Evolutionary conservation across 2,888 invertebrate genomes (phyloP).

Genomic region (Folsomia manolachei): DNA sequence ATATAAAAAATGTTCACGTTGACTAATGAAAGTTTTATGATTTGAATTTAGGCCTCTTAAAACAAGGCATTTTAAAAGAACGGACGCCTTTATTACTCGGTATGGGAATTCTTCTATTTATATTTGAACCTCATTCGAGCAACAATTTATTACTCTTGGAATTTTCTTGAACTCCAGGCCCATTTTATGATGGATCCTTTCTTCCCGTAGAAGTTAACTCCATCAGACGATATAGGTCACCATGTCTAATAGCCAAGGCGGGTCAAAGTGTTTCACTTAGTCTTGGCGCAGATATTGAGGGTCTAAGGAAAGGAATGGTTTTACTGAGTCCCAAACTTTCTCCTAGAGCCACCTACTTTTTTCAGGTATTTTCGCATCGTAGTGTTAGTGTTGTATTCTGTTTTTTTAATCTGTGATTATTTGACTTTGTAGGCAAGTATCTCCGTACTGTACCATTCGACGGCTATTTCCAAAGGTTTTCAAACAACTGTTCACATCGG

Average conservation of each 20-base stretch:
- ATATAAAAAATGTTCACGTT: no score
- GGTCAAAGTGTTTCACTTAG: slow-evolving; percentile 86
- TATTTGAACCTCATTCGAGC: not conserved
- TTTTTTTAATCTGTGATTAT: slow-evolving; percentile 11
- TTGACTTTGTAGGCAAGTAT: slow-evolving; percentile 73
- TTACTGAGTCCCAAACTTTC: slow-evolving; percentile 61
- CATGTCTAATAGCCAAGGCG: slow-evolving; percentile 80
- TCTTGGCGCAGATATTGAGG: slow-evolving; percentile 62
- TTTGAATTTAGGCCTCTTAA: slow-evolving; percentile 75
- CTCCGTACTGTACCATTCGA: slow-evolving; percentile 82
- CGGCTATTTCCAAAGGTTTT: slow-evolving; percentile 76
- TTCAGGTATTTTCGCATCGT: slow-evolving; percentile 56
- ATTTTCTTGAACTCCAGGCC: slow-evolving; percentile 55
- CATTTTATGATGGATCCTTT: slow-evolving; percentile 75
- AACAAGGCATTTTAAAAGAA: slow-evolving; percentile 80
- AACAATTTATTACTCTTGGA: no score
- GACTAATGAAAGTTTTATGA: no score
- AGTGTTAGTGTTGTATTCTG: not conserved
- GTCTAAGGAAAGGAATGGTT: slow-evolving; percentile 80
- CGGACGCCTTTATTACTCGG: slow-evolving; percentile 62
- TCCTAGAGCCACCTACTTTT: slow-evolving; percentile 59
- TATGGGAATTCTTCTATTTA: slow-evolving; percentile 27
- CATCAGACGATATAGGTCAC: slow-evolving; percentile 87
- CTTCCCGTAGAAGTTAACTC: slow-evolving; percentile 73
- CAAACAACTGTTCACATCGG: slow-evolving; percentile 94